Evolutionary conservation across 1,140 invertebrate species (phyloP).

Genomic region (Ceratoteleas bidentatus): DNA sequence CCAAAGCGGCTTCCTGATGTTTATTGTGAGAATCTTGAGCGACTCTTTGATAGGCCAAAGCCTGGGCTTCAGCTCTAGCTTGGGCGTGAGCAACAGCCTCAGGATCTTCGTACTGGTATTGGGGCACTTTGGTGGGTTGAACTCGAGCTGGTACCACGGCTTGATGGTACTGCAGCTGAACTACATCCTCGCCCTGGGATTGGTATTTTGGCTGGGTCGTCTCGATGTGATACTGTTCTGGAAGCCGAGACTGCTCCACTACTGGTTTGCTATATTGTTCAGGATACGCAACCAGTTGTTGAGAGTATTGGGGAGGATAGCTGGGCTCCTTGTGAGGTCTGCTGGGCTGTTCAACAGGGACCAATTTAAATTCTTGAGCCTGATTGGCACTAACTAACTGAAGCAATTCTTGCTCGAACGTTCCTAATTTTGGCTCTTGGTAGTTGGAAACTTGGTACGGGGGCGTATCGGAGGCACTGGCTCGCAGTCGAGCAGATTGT

Average conservation of each 20-base stretch:
- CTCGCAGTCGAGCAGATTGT: constrained; percentile 64
- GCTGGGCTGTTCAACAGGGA: constrained; percentile 65
- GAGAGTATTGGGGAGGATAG: constrained; percentile 68
- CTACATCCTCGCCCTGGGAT: constrained; percentile 65
- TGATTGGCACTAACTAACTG: constrained; percentile 77
- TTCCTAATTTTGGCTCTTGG: constrained; percentile 71
- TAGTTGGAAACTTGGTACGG: constrained; percentile 71
- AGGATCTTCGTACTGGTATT: constrained; percentile 75
- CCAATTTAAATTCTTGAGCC: constrained; percentile 75
- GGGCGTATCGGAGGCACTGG: constrained; percentile 56
- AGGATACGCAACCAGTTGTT: constrained; percentile 50
- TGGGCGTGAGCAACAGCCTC: constrained; percentile 71
- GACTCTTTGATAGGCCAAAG: constrained; percentile 77
- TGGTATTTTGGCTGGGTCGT: constrained; percentile 73
- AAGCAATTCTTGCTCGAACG: constrained; percentile 76
- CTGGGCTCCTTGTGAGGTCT: constrained; percentile 50
- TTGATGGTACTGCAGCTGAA: constrained; percentile 68
- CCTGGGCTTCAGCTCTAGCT: constrained; percentile 75
- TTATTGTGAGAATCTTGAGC: constrained; percentile 75
- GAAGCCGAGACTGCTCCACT: constrained; percentile 52
- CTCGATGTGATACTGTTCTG: constrained; percentile 79
- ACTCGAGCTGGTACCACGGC: constrained; percentile 48
- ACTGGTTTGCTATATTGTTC: constrained; percentile 70
- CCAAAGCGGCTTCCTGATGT: constrained; percentile 74
- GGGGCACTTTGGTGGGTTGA: constrained; percentile 63